phyloP scores from a whole-genome alignment of 2,113 vertebrate species.

The Paramisgurnus dabryanus region DNA sequence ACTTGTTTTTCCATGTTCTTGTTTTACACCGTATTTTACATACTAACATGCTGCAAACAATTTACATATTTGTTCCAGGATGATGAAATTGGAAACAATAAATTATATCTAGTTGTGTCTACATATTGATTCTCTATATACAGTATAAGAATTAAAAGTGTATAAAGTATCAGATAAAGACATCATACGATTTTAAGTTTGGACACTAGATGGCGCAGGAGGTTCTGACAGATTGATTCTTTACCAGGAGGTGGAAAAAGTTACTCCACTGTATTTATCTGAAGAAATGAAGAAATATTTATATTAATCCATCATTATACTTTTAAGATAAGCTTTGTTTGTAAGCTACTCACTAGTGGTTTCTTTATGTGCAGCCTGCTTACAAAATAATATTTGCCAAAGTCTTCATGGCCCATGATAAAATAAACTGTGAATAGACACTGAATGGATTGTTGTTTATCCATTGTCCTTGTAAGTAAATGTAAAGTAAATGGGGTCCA shows the following conservation, averaged over 20 bases:
- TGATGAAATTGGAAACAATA: slow-evolving; percentile 36
- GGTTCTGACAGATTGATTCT: not conserved
- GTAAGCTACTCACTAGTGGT: not conserved
- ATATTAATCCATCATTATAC: too few species aligned
- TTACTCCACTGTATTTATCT: too few species aligned
- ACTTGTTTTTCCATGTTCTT: slow-evolving; percentile 22
- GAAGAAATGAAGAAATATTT: too few species aligned
- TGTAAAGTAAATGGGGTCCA: too few species aligned
- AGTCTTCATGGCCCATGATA: not conserved
- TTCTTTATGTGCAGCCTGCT: not conserved
- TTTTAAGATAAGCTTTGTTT: not conserved
- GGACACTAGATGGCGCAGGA: slow-evolving; percentile 1
- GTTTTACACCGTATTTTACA: slow-evolving; percentile 42
- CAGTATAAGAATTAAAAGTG: too few species aligned
- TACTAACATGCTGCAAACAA: not conserved
- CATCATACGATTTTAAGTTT: not conserved
- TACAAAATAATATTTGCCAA: not conserved
- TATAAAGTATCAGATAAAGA: slow-evolving; percentile 56
- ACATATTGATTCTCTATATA: too few species aligned
- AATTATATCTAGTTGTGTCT: slow-evolving; percentile 4
- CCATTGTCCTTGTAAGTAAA: too few species aligned
- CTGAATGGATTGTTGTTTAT: too few species aligned
- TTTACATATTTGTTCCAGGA: slow-evolving; percentile 10
- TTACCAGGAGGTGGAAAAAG: not conserved
- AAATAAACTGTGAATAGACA: not conserved